Base-by-base conservation (phyloP, 2,113 vertebrate species). In the Periophthalmus modestus region DNA sequence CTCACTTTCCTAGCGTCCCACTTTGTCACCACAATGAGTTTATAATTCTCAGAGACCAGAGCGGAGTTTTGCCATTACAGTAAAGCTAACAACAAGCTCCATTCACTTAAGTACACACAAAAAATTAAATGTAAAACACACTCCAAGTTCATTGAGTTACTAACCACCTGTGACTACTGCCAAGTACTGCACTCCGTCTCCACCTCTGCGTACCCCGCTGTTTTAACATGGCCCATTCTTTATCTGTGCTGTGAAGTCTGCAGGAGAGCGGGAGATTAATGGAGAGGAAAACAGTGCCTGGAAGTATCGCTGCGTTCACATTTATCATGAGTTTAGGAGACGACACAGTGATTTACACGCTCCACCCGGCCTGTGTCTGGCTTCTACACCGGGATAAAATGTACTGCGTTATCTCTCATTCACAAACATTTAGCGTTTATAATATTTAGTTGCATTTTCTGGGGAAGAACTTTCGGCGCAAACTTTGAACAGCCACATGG, bases 231-330 rank as follows among this genome's bases (percentile, higher is more conserved):
- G 61, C 74, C 80, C 69, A 66, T 69, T 75, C 54, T 82, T 80
- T 66, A 72, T 63, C 68, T 70, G 54, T 77, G 83, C 68, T 77
- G 78, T 82, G 61, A 82, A 81, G 66, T 71, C 57, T 54, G 43
- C 33, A 69, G 73, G 21, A n/a, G 34, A 66, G 39, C 66, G 66
- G 18, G 19, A 69, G 23, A 81, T 73, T 71, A 59, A 77, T 67
- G 57, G 39, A 71, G 65, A 13, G 23, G 34, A n/a, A 75, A 80
- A 65, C 63, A 36, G 6, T 68, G 19, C 34, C 48, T 18, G 47
- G 57, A 19, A 52, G 3, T 13, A 16, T 13, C 1, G 28, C 33
- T n/a, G 15, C 18, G 28, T 19, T 33, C 61, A 36, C 15, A 34
- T 63, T 65, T 39, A 39, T 65, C 62, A 36, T n/a, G 3, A 39